Percentiles rank a stretch among this genome's conserved stretches.
Evolutionary conservation across 2,113 vertebrate species (phyloP).

Genomic region (Platichthys flesus): DNA sequence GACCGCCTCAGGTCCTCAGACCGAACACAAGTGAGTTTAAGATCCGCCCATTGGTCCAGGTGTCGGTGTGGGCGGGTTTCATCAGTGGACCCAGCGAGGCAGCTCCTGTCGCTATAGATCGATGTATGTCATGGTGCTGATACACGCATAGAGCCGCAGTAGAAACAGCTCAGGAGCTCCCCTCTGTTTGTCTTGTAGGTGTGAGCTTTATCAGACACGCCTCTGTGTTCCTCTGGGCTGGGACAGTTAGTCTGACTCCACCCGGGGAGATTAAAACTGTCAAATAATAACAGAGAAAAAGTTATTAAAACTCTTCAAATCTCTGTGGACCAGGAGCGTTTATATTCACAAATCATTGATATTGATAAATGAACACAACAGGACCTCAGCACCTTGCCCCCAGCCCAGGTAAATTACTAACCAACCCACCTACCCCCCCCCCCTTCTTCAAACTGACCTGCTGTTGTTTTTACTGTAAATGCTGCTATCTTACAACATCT

Average conservation of each 20-base stretch:
- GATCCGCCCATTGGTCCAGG: not conserved
- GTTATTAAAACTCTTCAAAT: too few relatives aligned
- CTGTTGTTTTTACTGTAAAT: too few relatives aligned
- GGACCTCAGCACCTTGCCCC: too few relatives aligned
- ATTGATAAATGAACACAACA: too few relatives aligned
- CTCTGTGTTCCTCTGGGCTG: constrained; percentile 5
- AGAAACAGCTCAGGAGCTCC: constrained; percentile 6
- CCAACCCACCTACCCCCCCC: too few relatives aligned
- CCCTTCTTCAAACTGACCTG: too few relatives aligned
- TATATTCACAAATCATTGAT: too few relatives aligned
- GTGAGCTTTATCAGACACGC: constrained; percentile 58
- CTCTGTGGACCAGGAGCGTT: too few relatives aligned
- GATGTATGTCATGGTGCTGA: not conserved
- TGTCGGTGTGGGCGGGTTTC: constrained; percentile 30
- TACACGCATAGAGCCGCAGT: not conserved
- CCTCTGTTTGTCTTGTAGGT: constrained; percentile 68
- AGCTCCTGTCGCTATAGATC: too few relatives aligned
- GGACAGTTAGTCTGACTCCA: constrained; percentile 31
- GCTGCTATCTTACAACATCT: too few relatives aligned
- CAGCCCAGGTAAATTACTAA: too few relatives aligned
- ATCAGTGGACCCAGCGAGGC: not conserved
- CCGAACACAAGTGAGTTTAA: constrained; percentile 13
- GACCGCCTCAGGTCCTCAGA: not conserved
- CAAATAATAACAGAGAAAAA: not conserved
- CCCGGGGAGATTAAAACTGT: constrained; percentile 10